Percentiles rank a stretch among this genome's conserved stretches.
Evolutionary conservation across 2,888 invertebrate species (phyloP).

Genomic region (Cataglyphis altisquamis): DNA sequence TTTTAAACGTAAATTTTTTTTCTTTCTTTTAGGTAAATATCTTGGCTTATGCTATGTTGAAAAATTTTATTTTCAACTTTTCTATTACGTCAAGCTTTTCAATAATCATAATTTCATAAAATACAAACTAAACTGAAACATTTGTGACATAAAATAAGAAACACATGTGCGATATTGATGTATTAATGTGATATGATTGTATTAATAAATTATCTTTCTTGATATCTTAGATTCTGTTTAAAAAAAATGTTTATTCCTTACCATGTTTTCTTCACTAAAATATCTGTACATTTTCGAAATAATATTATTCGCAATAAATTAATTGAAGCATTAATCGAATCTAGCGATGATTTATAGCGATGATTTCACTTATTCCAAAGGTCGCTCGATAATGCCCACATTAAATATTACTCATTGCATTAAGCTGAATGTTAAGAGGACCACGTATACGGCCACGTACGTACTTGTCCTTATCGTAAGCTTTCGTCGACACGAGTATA

Average conservation of each 20-base stretch:
- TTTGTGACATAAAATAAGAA: not conserved
- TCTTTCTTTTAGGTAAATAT: not conserved
- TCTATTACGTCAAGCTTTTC: not conserved
- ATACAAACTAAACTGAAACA: not conserved
- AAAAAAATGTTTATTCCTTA: not conserved
- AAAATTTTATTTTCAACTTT: not conserved
- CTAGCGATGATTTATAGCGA: not conserved
- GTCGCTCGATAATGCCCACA: not conserved
- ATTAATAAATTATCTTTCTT: not conserved
- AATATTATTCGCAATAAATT: not conserved
- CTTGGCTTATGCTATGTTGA: not conserved
- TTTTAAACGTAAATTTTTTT: too few species aligned
- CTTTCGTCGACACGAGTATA: not conserved
- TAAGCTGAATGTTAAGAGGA: not conserved
- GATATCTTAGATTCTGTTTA: not conserved
- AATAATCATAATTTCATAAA: not conserved
- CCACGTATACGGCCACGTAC: constrained; percentile 17
- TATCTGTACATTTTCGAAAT: not conserved
- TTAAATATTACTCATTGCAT: constrained; percentile 16
- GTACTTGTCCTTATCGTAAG: not conserved
- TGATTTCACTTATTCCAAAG: not conserved
- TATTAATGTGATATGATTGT: not conserved
- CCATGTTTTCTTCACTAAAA: not conserved
- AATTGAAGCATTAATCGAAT: not conserved
- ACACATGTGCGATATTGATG: not conserved